Conservation (phyloP, 1,140 invertebrate genomes). For the Rhynchophorus ferrugineus region DNA sequence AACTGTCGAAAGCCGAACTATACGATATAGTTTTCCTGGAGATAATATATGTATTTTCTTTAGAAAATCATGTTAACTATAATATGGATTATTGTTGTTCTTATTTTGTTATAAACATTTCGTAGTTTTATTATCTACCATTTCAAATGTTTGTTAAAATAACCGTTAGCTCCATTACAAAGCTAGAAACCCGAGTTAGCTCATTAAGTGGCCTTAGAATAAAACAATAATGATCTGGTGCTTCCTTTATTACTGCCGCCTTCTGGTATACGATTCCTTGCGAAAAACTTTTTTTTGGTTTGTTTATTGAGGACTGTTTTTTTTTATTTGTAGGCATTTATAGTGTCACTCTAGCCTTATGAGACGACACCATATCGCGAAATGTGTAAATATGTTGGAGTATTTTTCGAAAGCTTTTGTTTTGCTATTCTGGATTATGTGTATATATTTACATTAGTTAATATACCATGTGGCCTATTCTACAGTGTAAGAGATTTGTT, state of each 20-base stretch:
- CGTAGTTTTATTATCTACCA: neutral
- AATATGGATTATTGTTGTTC: no score
- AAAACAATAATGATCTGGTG: conserved; percentile 17
- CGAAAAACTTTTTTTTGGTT: no score
- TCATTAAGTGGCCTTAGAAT: conserved; percentile 9
- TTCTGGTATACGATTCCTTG: conserved; percentile 13
- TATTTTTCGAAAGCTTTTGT: conserved; percentile 16
- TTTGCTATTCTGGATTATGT: conserved; percentile 11
- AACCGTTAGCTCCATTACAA: neutral
- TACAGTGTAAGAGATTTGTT: conserved; percentile 23
- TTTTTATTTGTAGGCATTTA: no score
- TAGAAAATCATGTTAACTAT: no score
- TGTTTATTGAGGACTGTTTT: no score
- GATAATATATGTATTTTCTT: no score
- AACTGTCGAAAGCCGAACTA: no score
- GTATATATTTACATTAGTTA: conserved; percentile 19
- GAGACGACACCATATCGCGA: no score
- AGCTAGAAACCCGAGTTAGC: neutral
- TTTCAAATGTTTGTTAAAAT: no score
- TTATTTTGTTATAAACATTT: no score
- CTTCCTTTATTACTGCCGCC: conserved; percentile 17
- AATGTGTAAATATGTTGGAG: conserved; percentile 10
- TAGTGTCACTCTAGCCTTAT: no score
- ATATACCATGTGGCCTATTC: conserved; percentile 28
- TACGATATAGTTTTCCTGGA: no score